Evolutionary conservation across 2,797 vertebrate species (phyloP).

Genomic region (Pseudochirops corinnae): DNA sequence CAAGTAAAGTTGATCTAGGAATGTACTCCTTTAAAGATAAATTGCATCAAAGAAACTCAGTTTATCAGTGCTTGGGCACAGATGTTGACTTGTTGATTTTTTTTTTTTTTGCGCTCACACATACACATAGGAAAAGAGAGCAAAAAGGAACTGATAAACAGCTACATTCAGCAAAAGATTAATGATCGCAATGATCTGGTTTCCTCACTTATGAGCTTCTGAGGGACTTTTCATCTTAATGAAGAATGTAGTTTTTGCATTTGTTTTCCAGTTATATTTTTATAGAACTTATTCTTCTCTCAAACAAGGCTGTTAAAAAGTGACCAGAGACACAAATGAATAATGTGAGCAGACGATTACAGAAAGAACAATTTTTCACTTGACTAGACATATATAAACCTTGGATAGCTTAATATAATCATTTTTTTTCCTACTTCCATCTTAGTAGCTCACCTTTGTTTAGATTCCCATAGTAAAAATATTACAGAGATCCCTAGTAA

Average conservation of each 20-base stretch:
- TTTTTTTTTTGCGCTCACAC: background rate
- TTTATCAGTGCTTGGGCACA: constrained; percentile 72
- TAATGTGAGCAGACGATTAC: constrained; percentile 48
- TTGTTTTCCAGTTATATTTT: constrained; percentile 66
- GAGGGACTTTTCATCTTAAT: constrained; percentile 85
- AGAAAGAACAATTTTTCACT: background rate
- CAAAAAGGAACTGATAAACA: constrained; percentile 78
- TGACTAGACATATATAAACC: background rate
- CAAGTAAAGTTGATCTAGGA: constrained; percentile 64
- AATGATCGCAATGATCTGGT: constrained; percentile 75
- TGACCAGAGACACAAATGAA: constrained; percentile 12
- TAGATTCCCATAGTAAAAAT: background rate
- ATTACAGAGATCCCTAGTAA: background rate
- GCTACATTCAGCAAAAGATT: constrained; percentile 79
- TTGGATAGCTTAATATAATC: background rate
- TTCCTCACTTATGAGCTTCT: constrained; percentile 71
- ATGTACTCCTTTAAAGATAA: constrained; percentile 76
- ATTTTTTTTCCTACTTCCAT: background rate
- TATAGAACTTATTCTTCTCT: constrained; percentile 61
- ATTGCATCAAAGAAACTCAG: constrained; percentile 65
- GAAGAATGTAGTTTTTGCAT: constrained; percentile 84
- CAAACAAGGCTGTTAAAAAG: constrained; percentile 47
- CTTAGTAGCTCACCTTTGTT: constrained; percentile 7
- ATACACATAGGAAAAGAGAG: constrained; percentile 52
- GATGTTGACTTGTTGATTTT: constrained; percentile 66